Conservation (phyloP, 1,140 invertebrate genomes). For the Bombus pascuorum region DNA sequence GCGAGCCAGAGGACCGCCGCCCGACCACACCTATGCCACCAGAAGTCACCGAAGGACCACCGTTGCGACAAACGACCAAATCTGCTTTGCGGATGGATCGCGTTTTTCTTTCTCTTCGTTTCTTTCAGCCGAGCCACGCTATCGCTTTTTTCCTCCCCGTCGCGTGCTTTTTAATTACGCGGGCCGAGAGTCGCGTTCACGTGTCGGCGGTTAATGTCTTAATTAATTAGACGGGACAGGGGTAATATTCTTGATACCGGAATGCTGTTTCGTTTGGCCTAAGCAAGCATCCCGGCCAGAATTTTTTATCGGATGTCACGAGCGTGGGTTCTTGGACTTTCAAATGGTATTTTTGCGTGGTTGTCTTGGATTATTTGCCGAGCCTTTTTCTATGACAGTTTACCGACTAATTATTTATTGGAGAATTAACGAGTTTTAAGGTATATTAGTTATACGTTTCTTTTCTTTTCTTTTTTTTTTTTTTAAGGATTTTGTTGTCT, state of each 20-base stretch:
- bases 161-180: constrained; percentile 26
- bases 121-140: too few species aligned
- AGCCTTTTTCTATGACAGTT: too few species aligned
- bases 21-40: constrained; percentile 79
- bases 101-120: constrained; percentile 12
- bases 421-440: too few species aligned
- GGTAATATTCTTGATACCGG: constrained; percentile 10
- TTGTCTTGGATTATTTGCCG: too few species aligned
- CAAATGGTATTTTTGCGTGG: too few species aligned
- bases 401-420: too few species aligned
- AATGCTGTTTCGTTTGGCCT: neutral
- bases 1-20: constrained; percentile 30
- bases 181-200: neutral
- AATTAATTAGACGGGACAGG: constrained; percentile 24
- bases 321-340: too few species aligned
- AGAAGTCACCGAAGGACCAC: constrained; percentile 74
- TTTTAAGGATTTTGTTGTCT: too few species aligned
- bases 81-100: constrained; percentile 61
- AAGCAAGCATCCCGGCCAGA: neutral
- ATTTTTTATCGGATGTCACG: neutral
- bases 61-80: constrained; percentile 69
- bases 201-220: constrained; percentile 16
- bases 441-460: too few species aligned
- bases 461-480: too few species aligned
- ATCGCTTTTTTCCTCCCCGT: too few species aligned